Evolutionary conservation across 2,113 vertebrate genomes (phyloP).

Genomic region (Gallinago jamesoni): DNA sequence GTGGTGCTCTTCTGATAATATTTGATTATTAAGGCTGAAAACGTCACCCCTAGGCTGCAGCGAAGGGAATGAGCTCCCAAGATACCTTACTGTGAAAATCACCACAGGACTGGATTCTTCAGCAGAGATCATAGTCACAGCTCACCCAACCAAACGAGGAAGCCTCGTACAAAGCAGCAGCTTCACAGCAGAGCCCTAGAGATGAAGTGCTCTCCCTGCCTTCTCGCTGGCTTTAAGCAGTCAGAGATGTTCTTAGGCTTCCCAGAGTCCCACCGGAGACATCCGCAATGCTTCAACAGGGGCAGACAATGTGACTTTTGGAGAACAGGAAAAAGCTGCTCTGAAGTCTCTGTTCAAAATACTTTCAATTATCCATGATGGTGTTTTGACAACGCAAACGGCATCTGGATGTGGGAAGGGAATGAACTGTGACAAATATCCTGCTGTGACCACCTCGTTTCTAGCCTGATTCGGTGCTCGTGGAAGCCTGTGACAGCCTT

Average conservation of each 20-base stretch:
- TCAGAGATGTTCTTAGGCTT: not conserved
- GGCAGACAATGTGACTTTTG: not conserved
- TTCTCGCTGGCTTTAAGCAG: not conserved
- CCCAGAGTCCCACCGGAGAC: not conserved
- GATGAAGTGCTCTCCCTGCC: not conserved
- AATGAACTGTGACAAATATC: not conserved
- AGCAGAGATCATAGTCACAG: not conserved
- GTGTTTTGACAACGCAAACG: not conserved
- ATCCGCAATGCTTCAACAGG: not conserved
- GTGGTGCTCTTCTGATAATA: not conserved
- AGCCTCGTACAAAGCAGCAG: not conserved
- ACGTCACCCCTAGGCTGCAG: not conserved
- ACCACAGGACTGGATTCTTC: not conserved
- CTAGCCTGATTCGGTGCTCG: not conserved
- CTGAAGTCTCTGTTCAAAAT: not conserved
- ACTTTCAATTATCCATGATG: not conserved
- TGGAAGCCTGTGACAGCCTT: not conserved
- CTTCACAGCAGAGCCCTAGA: not conserved
- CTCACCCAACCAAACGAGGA: not conserved
- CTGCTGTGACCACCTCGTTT: not conserved
- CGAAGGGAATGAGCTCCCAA: not conserved
- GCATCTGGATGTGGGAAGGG: not conserved
- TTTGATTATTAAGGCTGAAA: not conserved
- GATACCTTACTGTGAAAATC: not conserved
- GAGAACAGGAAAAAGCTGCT: not conserved